These are phyloP conservation scores for Syngnathus rostellatus DNA, from an alignment of 2,797 vertebrate genomes.

Conservation along the genomic window DNA sequence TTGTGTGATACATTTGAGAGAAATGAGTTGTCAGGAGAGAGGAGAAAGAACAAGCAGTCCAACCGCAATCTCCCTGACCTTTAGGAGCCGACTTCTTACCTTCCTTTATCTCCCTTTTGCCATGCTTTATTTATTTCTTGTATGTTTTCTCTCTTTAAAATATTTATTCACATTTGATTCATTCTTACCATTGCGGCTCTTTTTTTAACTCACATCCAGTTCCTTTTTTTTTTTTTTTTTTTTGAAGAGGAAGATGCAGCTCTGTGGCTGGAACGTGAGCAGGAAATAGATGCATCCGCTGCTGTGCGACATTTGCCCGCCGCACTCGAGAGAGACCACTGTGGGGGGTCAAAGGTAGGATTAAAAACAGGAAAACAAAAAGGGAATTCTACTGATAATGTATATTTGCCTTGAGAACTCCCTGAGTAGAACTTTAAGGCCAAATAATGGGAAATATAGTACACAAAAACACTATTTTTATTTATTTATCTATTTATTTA, in stretches of 20 bases:
- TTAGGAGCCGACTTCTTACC: slow-evolving; percentile 34
- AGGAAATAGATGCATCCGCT: slow-evolving; percentile 48
- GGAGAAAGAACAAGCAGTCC: slow-evolving; percentile 33
- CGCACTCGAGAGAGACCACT: slow-evolving; percentile 44
- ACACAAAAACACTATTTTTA: no score
- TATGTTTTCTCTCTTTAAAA: slow-evolving; percentile 35
- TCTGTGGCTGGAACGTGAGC: slow-evolving; percentile 33
- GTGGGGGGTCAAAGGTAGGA: slow-evolving; percentile 16
- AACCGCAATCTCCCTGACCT: slow-evolving; percentile 48
- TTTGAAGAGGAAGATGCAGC: slow-evolving; percentile 11
- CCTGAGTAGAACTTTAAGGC: not conserved
- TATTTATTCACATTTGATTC: slow-evolving; percentile 18
- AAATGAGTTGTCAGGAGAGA: slow-evolving; percentile 49
- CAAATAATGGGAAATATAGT: no score
- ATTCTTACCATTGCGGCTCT: not conserved
- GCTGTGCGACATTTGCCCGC: slow-evolving; percentile 60
- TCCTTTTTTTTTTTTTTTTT: slow-evolving; percentile 11
- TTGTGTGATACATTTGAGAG: slow-evolving; percentile 44
- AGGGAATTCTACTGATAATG: slow-evolving; percentile 28
- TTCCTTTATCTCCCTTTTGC: slow-evolving; percentile 17
- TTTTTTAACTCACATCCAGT: not conserved
- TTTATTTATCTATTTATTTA: no score
- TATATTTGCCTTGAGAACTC: not conserved
- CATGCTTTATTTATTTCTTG: slow-evolving; percentile 51
- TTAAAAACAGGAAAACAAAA: slow-evolving; percentile 41